Evolutionary conservation across 2,797 vertebrate genomes (phyloP).

Genomic region (Pelodytes ibericus): DNA sequence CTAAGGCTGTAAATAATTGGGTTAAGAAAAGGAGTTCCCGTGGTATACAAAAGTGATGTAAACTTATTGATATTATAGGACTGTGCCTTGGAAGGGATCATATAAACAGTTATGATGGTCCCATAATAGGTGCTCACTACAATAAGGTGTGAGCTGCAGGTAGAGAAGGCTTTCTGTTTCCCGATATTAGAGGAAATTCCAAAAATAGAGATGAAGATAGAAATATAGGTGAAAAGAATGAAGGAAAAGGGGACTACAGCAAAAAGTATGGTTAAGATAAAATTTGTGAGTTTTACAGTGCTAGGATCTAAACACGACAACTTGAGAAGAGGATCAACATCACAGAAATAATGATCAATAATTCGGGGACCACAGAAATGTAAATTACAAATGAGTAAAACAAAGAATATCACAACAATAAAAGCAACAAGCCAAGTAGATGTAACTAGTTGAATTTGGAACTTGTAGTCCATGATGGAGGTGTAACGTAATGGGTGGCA

Average conservation of each 20-base stretch:
- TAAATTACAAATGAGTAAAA: neutral
- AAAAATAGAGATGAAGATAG: neutral
- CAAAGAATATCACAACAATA: neutral
- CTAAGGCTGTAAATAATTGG: too few relatives aligned
- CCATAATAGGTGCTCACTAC: constrained; percentile 16
- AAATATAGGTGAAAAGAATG: too few relatives aligned
- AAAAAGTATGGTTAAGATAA: neutral
- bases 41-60: too few relatives aligned
- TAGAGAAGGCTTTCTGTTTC: too few relatives aligned
- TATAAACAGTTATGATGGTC: constrained; percentile 10
- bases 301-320: constrained; percentile 20
- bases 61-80: too few relatives aligned
- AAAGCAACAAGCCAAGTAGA: neutral
- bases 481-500: constrained; percentile 13
- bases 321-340: constrained; percentile 5
- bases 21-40: too few relatives aligned
- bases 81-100: neutral
- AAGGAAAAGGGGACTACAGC: too few relatives aligned
- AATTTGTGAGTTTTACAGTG: neutral
- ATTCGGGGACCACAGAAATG: constrained; percentile 8
- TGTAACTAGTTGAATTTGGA: neutral
- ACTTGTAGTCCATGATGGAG: neutral
- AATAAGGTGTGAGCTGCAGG: too few relatives aligned
- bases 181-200: neutral
- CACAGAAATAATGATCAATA: constrained; percentile 32